Base-by-base conservation (phyloP, 2,797 vertebrate genomes). In the Calcarius lapponicus region DNA sequence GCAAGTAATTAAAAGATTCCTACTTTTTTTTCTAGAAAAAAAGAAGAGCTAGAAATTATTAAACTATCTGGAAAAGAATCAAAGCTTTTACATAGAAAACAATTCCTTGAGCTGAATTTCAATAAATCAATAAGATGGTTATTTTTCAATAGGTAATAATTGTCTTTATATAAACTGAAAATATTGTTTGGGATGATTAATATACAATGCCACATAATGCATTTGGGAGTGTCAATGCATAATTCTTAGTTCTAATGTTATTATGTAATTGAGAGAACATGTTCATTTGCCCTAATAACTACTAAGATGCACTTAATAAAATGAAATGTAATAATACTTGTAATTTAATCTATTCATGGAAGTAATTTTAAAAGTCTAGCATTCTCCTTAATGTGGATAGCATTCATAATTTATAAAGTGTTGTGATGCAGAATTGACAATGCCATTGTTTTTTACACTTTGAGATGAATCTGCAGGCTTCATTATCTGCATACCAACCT, bases 331-430 rank as follows among this genome's bases (percentile, higher is more conserved):
- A 99, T 99, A 99, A 99, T 99, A 99, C 98, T 98, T 98, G 98
- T 98, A 99, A 99, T 99, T 99, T 99, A 99, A 99, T 99, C 98
- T 99, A 98, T 99, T 99, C 99, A 99, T 98, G 98, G 97, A 98
- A 99, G 98, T 98, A 98, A 99, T 99, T 99, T 99, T 98, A 98
- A 98, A 99, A 99, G 98, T 99, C 98, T 98, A 97, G 98, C 97
- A 98, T 97, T 98, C 97, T 97, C 97, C 98, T 98, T 99, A 99
- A 99, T 99, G 98, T 98, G 98, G 98, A 92, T 99, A 99, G 98
- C 99, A 99, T 99, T 99, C 98, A 99, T 99, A 99, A 99, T 99
- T 99, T 99, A 99, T 99, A 98, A 98, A 97, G 98, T 98, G 96
- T 98, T 99, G 98, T 99, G 99, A 99, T 99, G 98, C 98, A 98